Evolutionary conservation across 1,140 invertebrate species (phyloP).

Genomic region (Diploscapter pachys): DNA sequence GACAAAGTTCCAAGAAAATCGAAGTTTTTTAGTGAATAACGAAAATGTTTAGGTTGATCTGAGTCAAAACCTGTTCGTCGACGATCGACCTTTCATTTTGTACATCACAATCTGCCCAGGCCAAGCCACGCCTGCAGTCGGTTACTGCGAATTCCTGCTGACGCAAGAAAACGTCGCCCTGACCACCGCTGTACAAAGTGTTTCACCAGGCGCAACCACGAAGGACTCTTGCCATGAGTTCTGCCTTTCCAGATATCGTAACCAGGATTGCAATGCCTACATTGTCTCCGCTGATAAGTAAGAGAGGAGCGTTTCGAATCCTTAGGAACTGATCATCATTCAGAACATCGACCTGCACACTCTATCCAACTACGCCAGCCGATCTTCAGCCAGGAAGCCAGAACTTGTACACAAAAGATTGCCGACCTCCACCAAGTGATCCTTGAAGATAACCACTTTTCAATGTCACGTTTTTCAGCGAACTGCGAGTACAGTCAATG

Average conservation of each 20-base stretch:
- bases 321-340: neutral
- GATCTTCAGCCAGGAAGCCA: neutral
- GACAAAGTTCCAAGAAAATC: neutral
- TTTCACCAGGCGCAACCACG: conserved; percentile 9
- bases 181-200: neutral
- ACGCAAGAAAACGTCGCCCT: neutral
- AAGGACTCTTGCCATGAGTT: conserved; percentile 8
- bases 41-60: conserved; percentile 6
- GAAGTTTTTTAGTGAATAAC: neutral
- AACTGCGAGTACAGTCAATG: conserved; percentile 11
- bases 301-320: neutral
- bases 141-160: conserved; percentile 15
- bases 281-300: conserved; percentile 8
- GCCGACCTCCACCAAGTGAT: conserved; percentile 9
- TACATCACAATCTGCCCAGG: conserved; percentile 10
- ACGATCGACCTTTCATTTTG: conserved; percentile 1
- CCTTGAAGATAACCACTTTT: neutral
- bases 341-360: conserved; percentile 9
- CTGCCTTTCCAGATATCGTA: conserved; percentile 11
- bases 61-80: neutral
- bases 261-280: conserved; percentile 4
- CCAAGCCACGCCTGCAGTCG: neutral
- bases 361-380: conserved; percentile 3
- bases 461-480: neutral
- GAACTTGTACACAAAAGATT: conserved; percentile 13